Percentiles rank a stretch among this genome's conserved stretches.
Conservation (phyloP, 2,797 vertebrate species). For the Phyllotis vaccarum region DNA sequence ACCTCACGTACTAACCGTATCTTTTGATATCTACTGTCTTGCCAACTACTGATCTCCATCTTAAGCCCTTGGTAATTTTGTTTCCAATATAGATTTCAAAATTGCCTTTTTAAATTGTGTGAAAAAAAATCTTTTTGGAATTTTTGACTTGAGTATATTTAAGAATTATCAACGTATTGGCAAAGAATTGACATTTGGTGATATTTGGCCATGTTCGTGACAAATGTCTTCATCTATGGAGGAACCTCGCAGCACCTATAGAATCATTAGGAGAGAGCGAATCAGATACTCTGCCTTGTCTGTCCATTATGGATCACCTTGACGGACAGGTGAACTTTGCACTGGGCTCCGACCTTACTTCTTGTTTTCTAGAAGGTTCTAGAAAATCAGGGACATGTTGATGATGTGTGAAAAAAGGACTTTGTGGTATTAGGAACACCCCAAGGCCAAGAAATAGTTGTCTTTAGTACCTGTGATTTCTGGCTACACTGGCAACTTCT, state of each 20-base stretch:
- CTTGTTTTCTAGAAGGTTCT: background rate
- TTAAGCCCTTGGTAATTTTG: conserved; percentile 54
- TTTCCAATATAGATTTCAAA: conserved; percentile 69
- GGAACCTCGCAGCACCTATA: background rate
- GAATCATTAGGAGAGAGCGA: background rate
- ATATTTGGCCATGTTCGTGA: background rate
- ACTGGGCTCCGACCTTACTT: background rate
- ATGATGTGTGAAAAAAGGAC: background rate
- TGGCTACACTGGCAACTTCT: background rate
- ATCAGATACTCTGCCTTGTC: background rate
- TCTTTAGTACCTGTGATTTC: background rate
- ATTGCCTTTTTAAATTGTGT: conserved; percentile 65
- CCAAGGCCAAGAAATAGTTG: background rate
- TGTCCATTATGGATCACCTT: background rate
- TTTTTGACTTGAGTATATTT: conserved; percentile 62
- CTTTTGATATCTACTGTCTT: conserved; percentile 4
- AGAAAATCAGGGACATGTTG: conserved; percentile 32
- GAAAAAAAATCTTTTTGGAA: conserved; percentile 56
- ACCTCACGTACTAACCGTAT: background rate
- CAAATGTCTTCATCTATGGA: conserved; percentile 40
- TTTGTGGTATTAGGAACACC: background rate
- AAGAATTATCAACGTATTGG: conserved; percentile 70
- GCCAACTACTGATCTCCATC: background rate
- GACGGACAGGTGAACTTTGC: background rate
- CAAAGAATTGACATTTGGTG: conserved; percentile 49